A percentile compares a stretch with the other conserved stretches of the same genome.
These are phyloP conservation scores for Cephus nigrinus DNA, from an alignment of 2,888 invertebrate genomes.

Conservation along the genomic window DNA sequence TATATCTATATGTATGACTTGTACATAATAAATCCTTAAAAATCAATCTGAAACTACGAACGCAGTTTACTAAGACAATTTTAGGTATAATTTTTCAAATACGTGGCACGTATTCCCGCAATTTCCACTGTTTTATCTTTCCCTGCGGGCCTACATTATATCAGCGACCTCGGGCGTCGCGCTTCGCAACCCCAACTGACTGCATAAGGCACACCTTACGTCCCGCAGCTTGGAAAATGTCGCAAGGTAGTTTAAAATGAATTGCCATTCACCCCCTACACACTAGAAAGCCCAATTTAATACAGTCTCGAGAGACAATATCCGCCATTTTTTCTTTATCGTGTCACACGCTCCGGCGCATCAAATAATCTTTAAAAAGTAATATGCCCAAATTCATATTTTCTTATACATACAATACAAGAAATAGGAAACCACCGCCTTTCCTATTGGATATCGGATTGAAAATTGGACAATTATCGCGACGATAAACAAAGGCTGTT, in stretches of 20 bases:
- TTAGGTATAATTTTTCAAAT: neutral
- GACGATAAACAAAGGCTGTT: neutral
- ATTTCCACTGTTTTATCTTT: neutral
- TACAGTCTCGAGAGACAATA: neutral
- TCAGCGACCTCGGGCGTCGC: neutral
- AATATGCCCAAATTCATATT: neutral
- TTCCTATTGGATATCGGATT: no score
- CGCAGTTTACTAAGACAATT: neutral
- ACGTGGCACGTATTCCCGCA: neutral
- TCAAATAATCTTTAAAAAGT: neutral
- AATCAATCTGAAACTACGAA: neutral
- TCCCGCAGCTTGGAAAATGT: neutral
- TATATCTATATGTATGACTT: neutral
- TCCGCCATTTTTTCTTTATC: neutral
- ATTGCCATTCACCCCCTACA: neutral
- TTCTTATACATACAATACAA: neutral
- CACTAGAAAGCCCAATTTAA: neutral
- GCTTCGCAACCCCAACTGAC: neutral
- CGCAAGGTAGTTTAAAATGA: neutral
- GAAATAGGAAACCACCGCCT: no score
- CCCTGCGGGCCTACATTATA: neutral
- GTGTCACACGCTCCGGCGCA: neutral
- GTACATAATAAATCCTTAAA: neutral
- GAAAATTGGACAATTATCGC: neutral
- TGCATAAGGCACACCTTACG: neutral